Base-by-base conservation (phyloP, 2,113 vertebrate genomes). In the Sisor rabdophorus region DNA sequence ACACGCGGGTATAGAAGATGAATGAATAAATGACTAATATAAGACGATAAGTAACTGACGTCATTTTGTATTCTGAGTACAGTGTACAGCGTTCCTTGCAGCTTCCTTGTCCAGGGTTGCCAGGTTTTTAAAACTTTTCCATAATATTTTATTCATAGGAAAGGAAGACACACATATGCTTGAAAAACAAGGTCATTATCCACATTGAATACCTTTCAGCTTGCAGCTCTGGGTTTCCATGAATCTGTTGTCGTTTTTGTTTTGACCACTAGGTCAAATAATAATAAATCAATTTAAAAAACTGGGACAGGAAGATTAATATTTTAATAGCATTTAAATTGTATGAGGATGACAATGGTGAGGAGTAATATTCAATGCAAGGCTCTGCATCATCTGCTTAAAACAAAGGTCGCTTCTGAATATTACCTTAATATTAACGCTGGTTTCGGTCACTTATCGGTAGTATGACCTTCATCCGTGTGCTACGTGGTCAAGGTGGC, bases 401-500 rank as follows among this genome's bases (percentile, higher is more conserved):
- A n/a, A 40, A 47, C 17, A n/a, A 65, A 6, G 11, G 32, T 50
- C 19, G 22, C 16, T 68, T n/a, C 44, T 52, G 47, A 52, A 48
- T 16, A 52, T 52, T 24, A 26, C 47, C 4, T 69, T 4, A 30
- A 16, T 26, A 52, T 17, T 26, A 70, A 47, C 59, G 64, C 70
- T 63, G 61, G n/a, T 28, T 40, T 64, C 11, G 40, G 26, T n/a
- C 26, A 48, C 6, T 58, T 22, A 36, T 77, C 11, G 47, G 28
- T 48, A 54, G 19, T 47, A 12, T 73, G 64, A 60, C 70, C 63
- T 76, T 53, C 40, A 30, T 48, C 30, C 20, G 44, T 12, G 17
- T 54, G 26, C 50, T 70, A 52, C 58, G 50, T 20, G 4, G n/a
- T 55, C 74, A 40, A 5, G 36, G 52, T 36, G 30, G 58, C 71